phyloP scores from a whole-genome alignment of 2,113 vertebrate genomes.

The Macaca fascicularis region T2T-MFA8v1.1 NC_088393.1:58456001-58456500 shows the following conservation, averaged over 20 bases:
- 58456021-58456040: neutral
- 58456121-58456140: neutral
- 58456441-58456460: neutral
- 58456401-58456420: accelerated
- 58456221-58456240: neutral
- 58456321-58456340: neutral
- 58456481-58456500: neutral
- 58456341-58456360: neutral
- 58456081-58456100: too few relatives aligned
- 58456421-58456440: neutral
- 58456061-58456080: neutral
- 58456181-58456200: accelerated
- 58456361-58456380: neutral
- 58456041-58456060: neutral
- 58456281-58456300: neutral
- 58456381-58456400: neutral
- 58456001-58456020: neutral
- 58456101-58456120: neutral
- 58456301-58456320: neutral
- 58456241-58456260: slow-evolving; percentile 8
- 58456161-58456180: neutral
- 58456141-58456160: neutral
- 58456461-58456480: neutral
- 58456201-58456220: neutral
- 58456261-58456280: neutral